These are phyloP conservation scores for Hesperophylax magnus DNA, from an alignment of 1,140 invertebrate genomes.

Conservation along the genomic window DNA sequence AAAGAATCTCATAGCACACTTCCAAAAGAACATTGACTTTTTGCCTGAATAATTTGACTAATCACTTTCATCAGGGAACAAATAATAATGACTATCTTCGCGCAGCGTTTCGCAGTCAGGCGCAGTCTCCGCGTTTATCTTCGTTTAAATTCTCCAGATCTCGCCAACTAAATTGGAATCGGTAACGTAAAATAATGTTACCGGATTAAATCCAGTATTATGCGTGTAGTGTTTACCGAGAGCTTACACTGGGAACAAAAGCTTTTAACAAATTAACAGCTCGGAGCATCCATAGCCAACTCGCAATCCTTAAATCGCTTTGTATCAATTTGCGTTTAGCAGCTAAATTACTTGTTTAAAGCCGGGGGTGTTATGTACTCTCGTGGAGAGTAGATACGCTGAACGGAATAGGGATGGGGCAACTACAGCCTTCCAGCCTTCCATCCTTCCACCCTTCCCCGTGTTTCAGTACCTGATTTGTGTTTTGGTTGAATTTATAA, in stretches of 20 bases:
- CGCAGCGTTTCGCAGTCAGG: background rate
- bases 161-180: conserved; percentile 42
- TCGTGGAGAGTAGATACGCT: background rate
- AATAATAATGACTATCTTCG: background rate
- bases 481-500: background rate
- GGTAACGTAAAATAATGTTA: conserved; percentile 45
- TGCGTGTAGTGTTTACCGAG: conserved; percentile 47
- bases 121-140: conserved; percentile 18
- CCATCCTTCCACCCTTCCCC: background rate
- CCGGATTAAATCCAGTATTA: conserved; percentile 48
- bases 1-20: too few relatives aligned
- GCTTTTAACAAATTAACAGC: conserved; percentile 58
- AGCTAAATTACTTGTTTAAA: conserved; percentile 59
- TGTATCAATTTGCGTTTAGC: conserved; percentile 58
- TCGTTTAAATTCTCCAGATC: conserved; percentile 12
- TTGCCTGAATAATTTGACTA: conserved; percentile 4
- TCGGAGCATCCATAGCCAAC: conserved; percentile 41
- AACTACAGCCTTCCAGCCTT: background rate
- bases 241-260: conserved; percentile 51
- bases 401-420: background rate
- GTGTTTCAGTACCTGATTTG: conserved; percentile 1
- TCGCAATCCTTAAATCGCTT: conserved; percentile 57
- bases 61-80: background rate
- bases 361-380: conserved; percentile 3
- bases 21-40: too few relatives aligned